Evolutionary conservation across 2,113 vertebrate genomes (phyloP).

Genomic region (Anolis carolinensis): DNA sequence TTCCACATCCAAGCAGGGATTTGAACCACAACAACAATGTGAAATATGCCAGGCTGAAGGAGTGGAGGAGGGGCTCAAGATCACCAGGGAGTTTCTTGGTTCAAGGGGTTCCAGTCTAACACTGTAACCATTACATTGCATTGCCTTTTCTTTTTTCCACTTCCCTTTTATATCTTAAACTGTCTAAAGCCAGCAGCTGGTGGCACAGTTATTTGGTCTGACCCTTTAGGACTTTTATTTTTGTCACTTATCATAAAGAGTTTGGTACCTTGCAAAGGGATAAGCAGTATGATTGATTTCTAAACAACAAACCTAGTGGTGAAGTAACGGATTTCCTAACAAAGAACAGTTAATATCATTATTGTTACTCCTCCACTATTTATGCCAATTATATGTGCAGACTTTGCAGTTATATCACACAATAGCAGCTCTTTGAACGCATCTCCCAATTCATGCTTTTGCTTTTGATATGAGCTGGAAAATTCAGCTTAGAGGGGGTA

Average conservation of each 20-base stretch:
- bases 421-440: neutral
- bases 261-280: neutral
- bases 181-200: neutral
- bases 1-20: too few relatives aligned
- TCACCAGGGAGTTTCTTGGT: neutral
- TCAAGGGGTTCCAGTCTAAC: neutral
- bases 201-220: neutral
- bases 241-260: neutral
- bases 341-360: neutral
- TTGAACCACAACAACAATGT: neutral
- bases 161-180: neutral
- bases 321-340: neutral
- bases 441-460: neutral
- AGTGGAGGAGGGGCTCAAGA: neutral
- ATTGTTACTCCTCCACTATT: neutral
- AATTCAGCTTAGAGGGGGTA: neutral
- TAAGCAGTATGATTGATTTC: neutral
- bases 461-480: neutral
- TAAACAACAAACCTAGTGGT: neutral
- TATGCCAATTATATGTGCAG: neutral
- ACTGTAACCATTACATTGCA: neutral
- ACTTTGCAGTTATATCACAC: neutral
- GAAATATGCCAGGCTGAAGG: neutral
- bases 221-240: neutral
- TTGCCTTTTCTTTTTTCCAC: neutral